A percentile compares a stretch with the other conserved stretches of the same genome.
These are phyloP conservation scores for Myanophis thanlyinensis DNA, from an alignment of 2,113 vertebrate genomes.

Conservation along the genomic window DNA sequence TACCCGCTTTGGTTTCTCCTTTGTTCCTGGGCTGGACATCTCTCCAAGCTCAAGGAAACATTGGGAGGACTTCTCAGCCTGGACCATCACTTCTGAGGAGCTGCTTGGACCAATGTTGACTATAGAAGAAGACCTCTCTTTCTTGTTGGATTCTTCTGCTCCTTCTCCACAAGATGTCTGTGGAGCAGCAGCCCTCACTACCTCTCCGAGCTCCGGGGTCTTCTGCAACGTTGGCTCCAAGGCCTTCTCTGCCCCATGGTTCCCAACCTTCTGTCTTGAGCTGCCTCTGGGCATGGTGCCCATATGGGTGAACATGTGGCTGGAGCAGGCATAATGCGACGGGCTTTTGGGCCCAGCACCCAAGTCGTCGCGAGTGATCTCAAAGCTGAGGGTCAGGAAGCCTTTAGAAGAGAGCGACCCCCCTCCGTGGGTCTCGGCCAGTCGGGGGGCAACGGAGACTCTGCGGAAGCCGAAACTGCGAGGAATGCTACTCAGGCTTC, in stretches of 20 bases:
- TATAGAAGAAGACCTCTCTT: neutral
- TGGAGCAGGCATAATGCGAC: conserved; percentile 81
- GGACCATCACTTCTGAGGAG: accelerated
- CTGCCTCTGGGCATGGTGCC: conserved; percentile 86
- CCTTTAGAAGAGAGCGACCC: conserved; percentile 2
- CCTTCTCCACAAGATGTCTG: neutral
- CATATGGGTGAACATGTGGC: conserved; percentile 89
- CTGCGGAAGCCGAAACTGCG: conserved; percentile 71
- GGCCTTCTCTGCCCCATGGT: neutral
- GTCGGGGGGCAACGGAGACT: neutral
- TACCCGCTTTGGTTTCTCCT: accelerated
- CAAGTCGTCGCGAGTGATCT: conserved; percentile 80
- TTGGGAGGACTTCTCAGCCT: neutral
- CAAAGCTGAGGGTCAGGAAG: conserved; percentile 44
- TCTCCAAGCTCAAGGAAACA: neutral
- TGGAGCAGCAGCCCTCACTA: accelerated
- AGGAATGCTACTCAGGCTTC: conserved; percentile 83
- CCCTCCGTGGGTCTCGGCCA: accelerated
- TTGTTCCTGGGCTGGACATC: accelerated
- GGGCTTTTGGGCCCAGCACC: conserved; percentile 73
- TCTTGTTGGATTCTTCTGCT: neutral
- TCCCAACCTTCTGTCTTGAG: conserved; percentile 38
- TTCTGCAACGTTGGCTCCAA: accelerated
- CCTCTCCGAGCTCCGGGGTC: accelerated
- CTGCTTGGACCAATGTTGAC: accelerated